Conservation (phyloP, 2,797 vertebrate species). For the Rhincodon typus region DNA sequence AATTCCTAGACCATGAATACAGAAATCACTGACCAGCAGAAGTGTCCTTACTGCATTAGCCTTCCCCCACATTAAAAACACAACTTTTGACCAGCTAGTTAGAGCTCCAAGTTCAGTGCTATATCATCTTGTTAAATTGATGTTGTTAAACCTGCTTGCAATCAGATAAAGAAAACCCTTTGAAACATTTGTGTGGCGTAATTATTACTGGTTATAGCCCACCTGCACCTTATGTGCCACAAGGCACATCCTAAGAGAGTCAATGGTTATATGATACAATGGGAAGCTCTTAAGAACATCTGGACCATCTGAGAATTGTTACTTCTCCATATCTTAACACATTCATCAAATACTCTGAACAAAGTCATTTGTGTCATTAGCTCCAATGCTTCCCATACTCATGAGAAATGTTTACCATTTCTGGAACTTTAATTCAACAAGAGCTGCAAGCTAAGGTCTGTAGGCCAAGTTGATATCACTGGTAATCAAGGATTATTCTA, state of each 20-base stretch:
- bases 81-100: not conserved
- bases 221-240: not conserved
- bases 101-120: not conserved
- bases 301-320: not conserved
- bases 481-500: not conserved
- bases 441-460: not conserved
- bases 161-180: not conserved
- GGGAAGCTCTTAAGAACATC: not conserved
- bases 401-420: not conserved
- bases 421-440: not conserved
- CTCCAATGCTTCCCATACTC: not conserved
- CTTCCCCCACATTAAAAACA: not conserved
- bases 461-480: not conserved
- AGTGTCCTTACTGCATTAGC: not conserved
- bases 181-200: not conserved
- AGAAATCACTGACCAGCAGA: not conserved
- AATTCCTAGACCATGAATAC: not conserved
- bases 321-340: not conserved
- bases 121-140: conserved; percentile 7
- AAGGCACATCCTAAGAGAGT: not conserved
- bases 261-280: not conserved
- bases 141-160: not conserved
- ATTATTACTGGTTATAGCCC: not conserved
- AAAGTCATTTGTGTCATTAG: not conserved
- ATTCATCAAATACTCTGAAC: not conserved